Base-by-base conservation (phyloP, 2,113 vertebrate genomes). In the Osmerus eperlanus region DNA sequence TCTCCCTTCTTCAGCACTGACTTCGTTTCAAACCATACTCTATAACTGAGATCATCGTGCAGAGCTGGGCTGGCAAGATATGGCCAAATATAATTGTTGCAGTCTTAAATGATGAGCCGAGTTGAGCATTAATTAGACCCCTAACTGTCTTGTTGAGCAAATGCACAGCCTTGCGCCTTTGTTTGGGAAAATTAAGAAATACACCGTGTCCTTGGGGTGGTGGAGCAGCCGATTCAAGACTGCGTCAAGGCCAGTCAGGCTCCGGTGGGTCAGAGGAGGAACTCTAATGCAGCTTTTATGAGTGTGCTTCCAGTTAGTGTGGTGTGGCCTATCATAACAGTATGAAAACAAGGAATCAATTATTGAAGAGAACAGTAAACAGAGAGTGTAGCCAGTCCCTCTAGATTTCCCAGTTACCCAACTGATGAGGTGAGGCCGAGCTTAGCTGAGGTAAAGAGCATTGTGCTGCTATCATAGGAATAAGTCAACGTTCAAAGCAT, bases 311-410 rank as follows among this genome's bases (percentile, higher is more conserved):
- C 67, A 28, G 23, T 70, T 83, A 78, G 67, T 69, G 63, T 54
- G 74, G 63, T 79, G 75, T 84, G 77, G 85, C 80, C 83, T 88
- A 84, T 86, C 85, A 85, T 87, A 87, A 81, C 83, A 78, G 74
- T 81, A 86, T 19, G 68, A 86, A 85, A 89, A 86, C 82, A 90
- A 86, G 79, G 52, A 73, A 87, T 90, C 85, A 89, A 88, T 89
- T 87, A 87, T 86, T 78, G 85, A 89, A 54, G 74, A 65, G 80
- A 67, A 79, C 72, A 79, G 87, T 85, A 89, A 88, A 88, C 80
- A 84, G 75, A 70, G 67, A 81, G 82, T 83, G 78, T 77, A 74
- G 75, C n/a, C 63, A 3, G 28, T 80, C 81, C 81, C 80, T 13
- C 8, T 68, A 75, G 86, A 72, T 51, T 7, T 15, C 28, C 61